Conservation (phyloP, 1,140 invertebrate genomes). For the Macrobrachium rosenbergii region DNA sequence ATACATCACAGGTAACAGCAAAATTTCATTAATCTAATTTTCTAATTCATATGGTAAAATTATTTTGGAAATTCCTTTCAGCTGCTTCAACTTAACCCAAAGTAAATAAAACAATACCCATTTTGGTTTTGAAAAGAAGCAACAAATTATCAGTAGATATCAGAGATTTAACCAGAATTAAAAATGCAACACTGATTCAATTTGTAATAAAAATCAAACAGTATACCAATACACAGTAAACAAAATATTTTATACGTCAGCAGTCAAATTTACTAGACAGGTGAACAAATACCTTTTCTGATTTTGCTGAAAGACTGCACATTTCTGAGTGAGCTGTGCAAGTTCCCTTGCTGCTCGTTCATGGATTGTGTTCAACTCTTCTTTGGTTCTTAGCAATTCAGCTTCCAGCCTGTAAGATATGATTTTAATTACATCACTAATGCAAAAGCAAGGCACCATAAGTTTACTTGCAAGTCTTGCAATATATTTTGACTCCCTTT, state of each 20-base stretch:
- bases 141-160: no score
- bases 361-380: slow-evolving; percentile 47
- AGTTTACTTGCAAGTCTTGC: no score
- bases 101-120: no score
- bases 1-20: no score
- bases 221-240: not conserved
- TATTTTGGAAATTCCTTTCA: no score
- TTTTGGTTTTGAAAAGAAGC: no score
- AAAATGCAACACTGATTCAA: not conserved
- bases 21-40: no score
- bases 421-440: not conserved
- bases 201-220: not conserved
- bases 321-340: slow-evolving; percentile 57
- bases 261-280: not conserved
- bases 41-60: no score
- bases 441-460: not conserved
- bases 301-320: slow-evolving; percentile 58
- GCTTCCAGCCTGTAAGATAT: slow-evolving; percentile 43
- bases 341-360: slow-evolving; percentile 60
- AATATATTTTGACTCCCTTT: no score
- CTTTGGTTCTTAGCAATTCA: slow-evolving; percentile 28
- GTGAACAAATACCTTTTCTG: slow-evolving; percentile 46
- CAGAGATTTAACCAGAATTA: no score
- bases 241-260: not conserved
- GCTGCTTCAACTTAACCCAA: no score